Conservation (phyloP, 2,797 vertebrate genomes). For the Spinibarbus caldwelli region DNA sequence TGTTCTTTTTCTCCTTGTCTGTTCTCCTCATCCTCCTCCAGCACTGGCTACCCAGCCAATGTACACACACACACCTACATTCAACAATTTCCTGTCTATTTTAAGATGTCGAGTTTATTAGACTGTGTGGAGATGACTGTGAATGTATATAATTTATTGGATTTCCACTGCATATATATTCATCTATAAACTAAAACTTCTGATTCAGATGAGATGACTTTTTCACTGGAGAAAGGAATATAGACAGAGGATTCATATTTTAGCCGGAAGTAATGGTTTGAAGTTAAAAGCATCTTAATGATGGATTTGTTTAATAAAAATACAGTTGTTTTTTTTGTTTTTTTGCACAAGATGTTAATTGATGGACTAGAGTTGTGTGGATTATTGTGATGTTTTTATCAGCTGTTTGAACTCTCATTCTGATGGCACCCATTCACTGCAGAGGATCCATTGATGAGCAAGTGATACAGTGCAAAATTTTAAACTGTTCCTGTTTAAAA, state of each 20-base stretch:
- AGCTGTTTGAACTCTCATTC: background rate
- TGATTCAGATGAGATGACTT: background rate
- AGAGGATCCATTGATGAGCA: background rate
- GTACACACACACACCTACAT: background rate
- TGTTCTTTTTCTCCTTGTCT: conserved; percentile 30
- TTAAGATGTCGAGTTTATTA: conserved; percentile 1
- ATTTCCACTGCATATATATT: background rate
- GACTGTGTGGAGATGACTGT: background rate
- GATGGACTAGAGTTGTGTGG: too few species aligned
- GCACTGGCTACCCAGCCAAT: background rate
- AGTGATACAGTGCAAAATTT: background rate
- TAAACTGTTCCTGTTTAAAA: background rate
- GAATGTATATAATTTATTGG: background rate
- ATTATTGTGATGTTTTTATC: background rate
- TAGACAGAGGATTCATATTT: background rate
- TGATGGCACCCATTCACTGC: background rate
- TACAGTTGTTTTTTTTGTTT: background rate
- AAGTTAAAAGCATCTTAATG: background rate
- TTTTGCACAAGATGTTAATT: too few species aligned
- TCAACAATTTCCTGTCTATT: conserved; percentile 6
- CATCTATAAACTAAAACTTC: background rate
- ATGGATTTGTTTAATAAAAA: background rate
- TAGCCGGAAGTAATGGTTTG: background rate
- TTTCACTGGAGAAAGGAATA: background rate
- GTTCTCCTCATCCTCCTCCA: conserved; percentile 29